A percentile compares a stretch with the other conserved stretches of the same genome.
These are phyloP conservation scores for Platycnemis pennipes DNA, from an alignment of 2,888 invertebrate species.

Conservation along the genomic window DNA sequence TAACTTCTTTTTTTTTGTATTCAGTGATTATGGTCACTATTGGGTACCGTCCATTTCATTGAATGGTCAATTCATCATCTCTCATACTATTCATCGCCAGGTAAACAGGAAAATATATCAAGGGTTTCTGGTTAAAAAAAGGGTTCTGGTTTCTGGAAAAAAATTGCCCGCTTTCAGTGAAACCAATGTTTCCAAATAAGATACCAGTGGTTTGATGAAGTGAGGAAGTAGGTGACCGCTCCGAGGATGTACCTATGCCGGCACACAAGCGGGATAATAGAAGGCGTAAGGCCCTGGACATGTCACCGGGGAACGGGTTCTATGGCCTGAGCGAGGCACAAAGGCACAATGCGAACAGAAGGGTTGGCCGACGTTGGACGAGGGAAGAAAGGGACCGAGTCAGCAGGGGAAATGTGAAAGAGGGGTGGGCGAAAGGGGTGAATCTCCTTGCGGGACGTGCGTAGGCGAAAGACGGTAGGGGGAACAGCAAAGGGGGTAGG, in stretches of 20 bases:
- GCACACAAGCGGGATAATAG: not conserved
- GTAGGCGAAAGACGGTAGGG: slow-evolving; percentile 11
- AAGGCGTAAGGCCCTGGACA: slow-evolving; percentile 5
- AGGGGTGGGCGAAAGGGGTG: slow-evolving; percentile 1
- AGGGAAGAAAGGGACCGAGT: not conserved
- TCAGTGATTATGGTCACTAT: no score
- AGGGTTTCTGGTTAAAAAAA: no score
- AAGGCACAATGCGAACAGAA: not conserved
- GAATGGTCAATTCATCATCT: no score
- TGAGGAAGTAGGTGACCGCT: slow-evolving; percentile 10
- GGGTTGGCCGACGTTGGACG: not conserved
- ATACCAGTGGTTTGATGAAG: slow-evolving; percentile 6
- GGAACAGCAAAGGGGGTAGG: not conserved
- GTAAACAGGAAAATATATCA: not conserved
- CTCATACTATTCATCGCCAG: not conserved
- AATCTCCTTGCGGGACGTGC: slow-evolving; percentile 33
- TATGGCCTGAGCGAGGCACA: not conserved
- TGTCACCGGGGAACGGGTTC: not conserved
- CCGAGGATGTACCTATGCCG: not conserved
- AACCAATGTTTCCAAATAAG: slow-evolving; percentile 56
- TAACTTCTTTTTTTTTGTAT: no score
- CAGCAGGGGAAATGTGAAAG: not conserved
- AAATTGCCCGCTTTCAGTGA: not conserved
- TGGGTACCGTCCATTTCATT: no score
- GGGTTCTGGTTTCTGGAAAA: not conserved